Base-by-base conservation (phyloP, 1,140 invertebrate genomes). In the Anoplophora glabripennis region DNA sequence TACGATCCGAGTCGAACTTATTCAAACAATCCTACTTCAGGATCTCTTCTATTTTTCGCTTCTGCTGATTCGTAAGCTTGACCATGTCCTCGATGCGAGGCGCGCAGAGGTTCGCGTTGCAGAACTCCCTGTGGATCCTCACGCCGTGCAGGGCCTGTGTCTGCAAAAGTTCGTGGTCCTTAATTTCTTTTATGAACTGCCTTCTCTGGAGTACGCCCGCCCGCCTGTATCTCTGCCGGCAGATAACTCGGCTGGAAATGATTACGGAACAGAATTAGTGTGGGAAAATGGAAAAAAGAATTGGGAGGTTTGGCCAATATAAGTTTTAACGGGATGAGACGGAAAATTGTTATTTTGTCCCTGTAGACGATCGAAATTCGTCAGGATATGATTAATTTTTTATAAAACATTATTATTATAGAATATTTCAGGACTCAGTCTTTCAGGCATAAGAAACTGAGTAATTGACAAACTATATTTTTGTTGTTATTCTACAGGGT, bases 161-260 rank as follows among this genome's bases (percentile, higher is more conserved):
- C 52, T 73, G 71, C 34, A 72, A 57, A 11, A 61, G 41, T 59
- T 75, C 71, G 44, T 73, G 72, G 9, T 55, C 36, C 11, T 57
- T 54, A 11, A 74, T 63, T 66, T 75, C 72, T 42, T 60, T 67
- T 33, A 70, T 64, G 48, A 74, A 73, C 53, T 72, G 68, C 4
- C 48, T 42, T 11, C 64, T 63, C 54, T 72, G 66, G 40, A 65
- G 45, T n/a, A 61, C 55, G 4, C 59, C 66, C 8, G 54, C 55
- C 47, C 54, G 65, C 33, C 57, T 51, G 44, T 72, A 73, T 52
- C 74, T 58, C 58, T 73, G 67, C 11, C 72, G 65, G 55, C 74
- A 75, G 38, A 70, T 65, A n/a, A 75, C 72, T 11, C 66, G 53
- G 60, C 72, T 74, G 56, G 42, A 67, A 68, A 61, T n/a, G 37